phyloP scores from a whole-genome alignment of 2,113 vertebrate genomes.

The Nanger granti region DNA sequence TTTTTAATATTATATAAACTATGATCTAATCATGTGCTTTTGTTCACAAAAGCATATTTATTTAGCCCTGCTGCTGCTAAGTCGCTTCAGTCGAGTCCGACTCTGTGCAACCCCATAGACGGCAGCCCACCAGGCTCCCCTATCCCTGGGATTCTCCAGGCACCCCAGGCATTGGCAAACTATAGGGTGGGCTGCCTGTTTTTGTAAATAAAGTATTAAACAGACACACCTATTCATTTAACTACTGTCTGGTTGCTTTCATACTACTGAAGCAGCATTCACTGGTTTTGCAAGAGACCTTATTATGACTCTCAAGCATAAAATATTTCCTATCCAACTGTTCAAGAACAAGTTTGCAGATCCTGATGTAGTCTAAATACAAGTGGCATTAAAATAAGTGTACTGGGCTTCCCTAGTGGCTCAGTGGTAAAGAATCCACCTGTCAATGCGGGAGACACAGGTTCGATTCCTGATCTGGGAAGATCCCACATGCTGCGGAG shows the following conservation, averaged over 20 bases:
- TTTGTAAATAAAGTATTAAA: neutral
- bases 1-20: neutral
- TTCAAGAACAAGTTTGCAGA: neutral
- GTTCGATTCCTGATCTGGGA: neutral
- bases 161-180: neutral
- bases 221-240: neutral
- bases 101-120: too few relatives aligned
- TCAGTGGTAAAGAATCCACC: neutral
- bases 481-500: neutral
- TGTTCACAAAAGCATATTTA: neutral
- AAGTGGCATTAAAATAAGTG: neutral
- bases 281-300: neutral
- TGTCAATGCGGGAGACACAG: neutral
- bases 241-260: neutral
- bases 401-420: neutral
- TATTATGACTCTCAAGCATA: neutral
- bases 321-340: neutral
- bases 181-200: neutral
- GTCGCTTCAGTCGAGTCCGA: too few relatives aligned
- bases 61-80: neutral
- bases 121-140: too few relatives aligned
- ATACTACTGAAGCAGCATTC: neutral
- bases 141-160: too few relatives aligned
- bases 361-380: neutral
- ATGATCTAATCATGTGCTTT: neutral